Conservation (phyloP, 2,113 vertebrate species). For the Myotis yumanensis region DNA sequence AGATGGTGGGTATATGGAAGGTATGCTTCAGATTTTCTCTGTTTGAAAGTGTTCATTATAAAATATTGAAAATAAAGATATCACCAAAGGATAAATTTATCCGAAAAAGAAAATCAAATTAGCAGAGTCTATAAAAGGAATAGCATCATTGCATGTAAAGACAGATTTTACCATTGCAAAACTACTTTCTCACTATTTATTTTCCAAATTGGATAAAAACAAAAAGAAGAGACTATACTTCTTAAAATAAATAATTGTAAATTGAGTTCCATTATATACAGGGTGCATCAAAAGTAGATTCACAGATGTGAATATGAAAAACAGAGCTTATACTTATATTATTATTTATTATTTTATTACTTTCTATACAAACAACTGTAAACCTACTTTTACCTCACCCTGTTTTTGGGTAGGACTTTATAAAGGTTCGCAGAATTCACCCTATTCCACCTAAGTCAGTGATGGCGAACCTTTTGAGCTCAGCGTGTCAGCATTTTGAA, state of each 20-base stretch:
- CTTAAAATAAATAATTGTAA: neutral
- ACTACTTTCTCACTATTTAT: neutral
- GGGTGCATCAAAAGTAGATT: neutral
- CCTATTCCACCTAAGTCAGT: too few relatives aligned
- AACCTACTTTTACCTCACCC: too few relatives aligned
- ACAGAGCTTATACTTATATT: neutral
- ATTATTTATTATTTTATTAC: neutral
- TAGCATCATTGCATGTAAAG: neutral
- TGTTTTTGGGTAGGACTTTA: neutral
- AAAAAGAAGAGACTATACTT: neutral
- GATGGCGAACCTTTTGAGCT: too few relatives aligned
- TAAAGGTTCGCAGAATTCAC: neutral
- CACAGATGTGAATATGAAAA: neutral
- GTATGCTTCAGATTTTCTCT: too few relatives aligned
- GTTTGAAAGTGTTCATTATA: too few relatives aligned
- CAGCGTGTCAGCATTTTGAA: too few relatives aligned
- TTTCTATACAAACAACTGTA: neutral
- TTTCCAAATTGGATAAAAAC: neutral
- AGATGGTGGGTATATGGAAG: too few relatives aligned
- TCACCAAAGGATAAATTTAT: neutral
- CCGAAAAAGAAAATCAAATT: neutral
- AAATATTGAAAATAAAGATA: too few relatives aligned
- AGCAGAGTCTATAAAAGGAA: neutral
- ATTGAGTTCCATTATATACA: neutral
- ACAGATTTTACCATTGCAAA: neutral